Conservation (phyloP, 1,140 invertebrate genomes). For the Camponotus vicinus region DNA sequence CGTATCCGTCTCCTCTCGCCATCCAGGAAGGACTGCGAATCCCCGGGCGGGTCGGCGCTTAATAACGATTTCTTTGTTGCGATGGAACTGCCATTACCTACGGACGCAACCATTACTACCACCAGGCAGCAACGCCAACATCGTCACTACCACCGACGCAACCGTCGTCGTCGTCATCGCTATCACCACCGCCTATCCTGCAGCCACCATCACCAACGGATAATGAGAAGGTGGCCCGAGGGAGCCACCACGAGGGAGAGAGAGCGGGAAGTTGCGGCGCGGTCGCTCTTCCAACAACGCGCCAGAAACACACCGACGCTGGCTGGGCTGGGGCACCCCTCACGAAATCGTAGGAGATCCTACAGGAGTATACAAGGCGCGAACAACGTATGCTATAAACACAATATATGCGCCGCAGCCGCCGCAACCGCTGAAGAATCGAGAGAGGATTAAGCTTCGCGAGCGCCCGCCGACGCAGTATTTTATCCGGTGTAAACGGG, state of each 20-base stretch:
- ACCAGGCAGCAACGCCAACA: slow-evolving; percentile 7
- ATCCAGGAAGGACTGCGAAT: slow-evolving; percentile 39
- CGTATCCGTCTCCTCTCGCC: slow-evolving; percentile 68
- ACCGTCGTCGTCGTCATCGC: slow-evolving; percentile 44
- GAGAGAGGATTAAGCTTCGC: slow-evolving; percentile 49
- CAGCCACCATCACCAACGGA: slow-evolving; percentile 59
- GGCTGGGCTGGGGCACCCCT: slow-evolving; percentile 22
- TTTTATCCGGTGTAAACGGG: slow-evolving; percentile 62
- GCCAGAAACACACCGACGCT: slow-evolving; percentile 47
- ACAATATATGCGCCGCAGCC: background rate
- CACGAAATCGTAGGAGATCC: slow-evolving; percentile 40
- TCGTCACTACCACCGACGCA: slow-evolving; percentile 28
- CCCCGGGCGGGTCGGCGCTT: slow-evolving; percentile 55
- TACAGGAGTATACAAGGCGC: slow-evolving; percentile 20
- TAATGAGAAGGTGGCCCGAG: slow-evolving; percentile 70
- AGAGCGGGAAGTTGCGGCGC: slow-evolving; percentile 44
- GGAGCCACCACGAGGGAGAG: slow-evolving; percentile 57
- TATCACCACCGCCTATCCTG: slow-evolving; percentile 47
- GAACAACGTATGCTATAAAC: slow-evolving; percentile 52
- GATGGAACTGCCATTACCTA: slow-evolving; percentile 61
- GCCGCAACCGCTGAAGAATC: slow-evolving; percentile 38
- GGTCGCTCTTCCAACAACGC: slow-evolving; percentile 56
- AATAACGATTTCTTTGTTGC: slow-evolving; percentile 78
- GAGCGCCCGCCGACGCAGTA: slow-evolving; percentile 54
- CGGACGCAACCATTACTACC: slow-evolving; percentile 39